Evolutionary conservation across 2,797 vertebrate genomes (phyloP).

Genomic region (Falco berigora): DNA sequence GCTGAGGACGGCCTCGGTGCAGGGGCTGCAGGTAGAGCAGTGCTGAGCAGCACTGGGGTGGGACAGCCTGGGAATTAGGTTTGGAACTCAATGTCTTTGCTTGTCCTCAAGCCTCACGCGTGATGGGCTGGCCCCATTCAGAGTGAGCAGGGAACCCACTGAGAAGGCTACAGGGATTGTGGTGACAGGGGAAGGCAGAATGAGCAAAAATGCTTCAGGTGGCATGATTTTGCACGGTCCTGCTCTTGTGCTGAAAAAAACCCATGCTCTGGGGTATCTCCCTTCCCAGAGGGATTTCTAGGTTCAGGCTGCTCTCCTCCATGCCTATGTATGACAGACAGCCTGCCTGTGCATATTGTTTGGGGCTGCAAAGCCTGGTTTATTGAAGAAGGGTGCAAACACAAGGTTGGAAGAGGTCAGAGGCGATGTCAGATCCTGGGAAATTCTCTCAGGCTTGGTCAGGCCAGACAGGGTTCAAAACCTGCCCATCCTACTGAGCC

Average conservation of each 20-base stretch:
- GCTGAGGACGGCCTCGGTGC: neutral
- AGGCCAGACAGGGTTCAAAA: neutral
- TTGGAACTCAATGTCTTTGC: neutral
- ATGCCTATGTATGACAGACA: accelerated
- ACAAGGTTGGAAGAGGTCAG: neutral
- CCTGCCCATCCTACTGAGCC: neutral
- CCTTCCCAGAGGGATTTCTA: neutral
- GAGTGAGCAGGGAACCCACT: neutral
- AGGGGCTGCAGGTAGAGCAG: neutral
- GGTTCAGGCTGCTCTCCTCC: neutral
- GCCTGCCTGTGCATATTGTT: neutral
- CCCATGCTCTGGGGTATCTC: neutral
- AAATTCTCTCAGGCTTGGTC: neutral
- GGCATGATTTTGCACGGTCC: neutral
- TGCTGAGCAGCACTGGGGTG: neutral
- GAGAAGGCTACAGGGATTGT: neutral
- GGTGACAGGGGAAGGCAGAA: neutral
- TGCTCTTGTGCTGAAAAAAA: neutral
- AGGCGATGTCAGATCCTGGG: neutral
- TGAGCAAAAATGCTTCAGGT: neutral
- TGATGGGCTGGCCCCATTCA: accelerated
- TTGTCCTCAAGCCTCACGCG: accelerated
- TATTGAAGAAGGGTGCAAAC: neutral
- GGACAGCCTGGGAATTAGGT: neutral
- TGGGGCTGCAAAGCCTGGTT: accelerated